phyloP scores from a whole-genome alignment of 1,140 invertebrate species.

The Helicorthomorpha holstii region DNA sequence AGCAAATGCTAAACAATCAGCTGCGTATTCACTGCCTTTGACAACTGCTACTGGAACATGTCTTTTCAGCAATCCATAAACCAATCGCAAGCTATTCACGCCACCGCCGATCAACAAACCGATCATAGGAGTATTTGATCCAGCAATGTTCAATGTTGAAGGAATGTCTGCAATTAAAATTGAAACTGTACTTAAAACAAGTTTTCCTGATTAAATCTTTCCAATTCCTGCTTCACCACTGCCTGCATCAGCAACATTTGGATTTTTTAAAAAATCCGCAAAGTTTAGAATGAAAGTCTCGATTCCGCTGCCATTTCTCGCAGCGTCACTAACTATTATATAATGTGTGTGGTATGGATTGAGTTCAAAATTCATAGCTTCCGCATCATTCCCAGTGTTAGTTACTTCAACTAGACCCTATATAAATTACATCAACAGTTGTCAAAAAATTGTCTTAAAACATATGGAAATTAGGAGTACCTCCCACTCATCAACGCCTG shows the following conservation, averaged over 20 bases:
- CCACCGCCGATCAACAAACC: constrained; percentile 28
- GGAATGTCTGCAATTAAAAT: not conserved
- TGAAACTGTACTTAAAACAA: not conserved
- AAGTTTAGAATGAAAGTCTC: constrained; percentile 1
- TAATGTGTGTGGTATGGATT: constrained; percentile 24
- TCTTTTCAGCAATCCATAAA: constrained; percentile 23
- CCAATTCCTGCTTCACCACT: not conserved
- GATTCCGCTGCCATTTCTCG: constrained; percentile 1
- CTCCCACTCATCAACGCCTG: not conserved
- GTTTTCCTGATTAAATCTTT: not conserved
- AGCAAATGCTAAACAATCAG: constrained; percentile 26
- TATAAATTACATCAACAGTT: not conserved
- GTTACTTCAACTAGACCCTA: constrained; percentile 9
- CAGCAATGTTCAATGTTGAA: not conserved
- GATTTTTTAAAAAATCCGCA: constrained; percentile 5
- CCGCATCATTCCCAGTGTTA: constrained; percentile 15
- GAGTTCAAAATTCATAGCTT: constrained; percentile 17
- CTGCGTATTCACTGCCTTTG: constrained; percentile 25
- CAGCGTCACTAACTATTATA: constrained; percentile 17
- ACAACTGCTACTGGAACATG: constrained; percentile 28
- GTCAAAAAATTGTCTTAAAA: constrained; percentile 1
- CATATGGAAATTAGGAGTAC: not conserved
- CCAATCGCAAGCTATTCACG: constrained; percentile 22
- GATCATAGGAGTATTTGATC: constrained; percentile 23
- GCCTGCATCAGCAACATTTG: not conserved